Conservation (phyloP, 2,888 invertebrate genomes). For the Caradrina clavipalpis region DNA sequence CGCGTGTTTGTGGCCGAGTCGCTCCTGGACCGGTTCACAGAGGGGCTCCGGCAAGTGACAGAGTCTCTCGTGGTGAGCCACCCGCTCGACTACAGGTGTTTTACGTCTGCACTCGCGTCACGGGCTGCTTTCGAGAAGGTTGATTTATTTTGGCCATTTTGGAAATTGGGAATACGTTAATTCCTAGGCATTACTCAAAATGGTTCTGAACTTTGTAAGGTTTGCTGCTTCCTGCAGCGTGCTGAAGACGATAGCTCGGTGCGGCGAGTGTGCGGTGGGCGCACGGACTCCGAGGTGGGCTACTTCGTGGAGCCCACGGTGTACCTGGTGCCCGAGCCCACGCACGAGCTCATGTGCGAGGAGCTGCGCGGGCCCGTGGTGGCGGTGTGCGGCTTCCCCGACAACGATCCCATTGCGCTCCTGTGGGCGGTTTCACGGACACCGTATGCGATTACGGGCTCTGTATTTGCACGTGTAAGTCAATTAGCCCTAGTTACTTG, state of each 20-base stretch:
- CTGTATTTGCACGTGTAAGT: constrained; percentile 92
- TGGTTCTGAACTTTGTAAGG: constrained; percentile 5
- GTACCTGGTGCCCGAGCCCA: constrained; percentile 94
- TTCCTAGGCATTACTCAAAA: neutral
- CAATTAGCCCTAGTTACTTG: constrained; percentile 80
- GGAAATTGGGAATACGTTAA: neutral
- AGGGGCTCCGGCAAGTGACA: constrained; percentile 87
- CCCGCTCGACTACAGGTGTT: constrained; percentile 93
- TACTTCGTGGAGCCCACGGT: constrained; percentile 98
- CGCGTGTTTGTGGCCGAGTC: constrained; percentile 97
- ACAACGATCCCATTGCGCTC: constrained; percentile 90
- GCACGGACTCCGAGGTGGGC: constrained; percentile 94
- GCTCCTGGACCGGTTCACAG: constrained; percentile 91
- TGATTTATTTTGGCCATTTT: neutral
- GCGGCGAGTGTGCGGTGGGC: constrained; percentile 94
- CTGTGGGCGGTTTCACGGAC: constrained; percentile 93
- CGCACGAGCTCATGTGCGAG: constrained; percentile 95
- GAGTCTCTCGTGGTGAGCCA: constrained; percentile 95
- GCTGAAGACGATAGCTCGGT: constrained; percentile 30
- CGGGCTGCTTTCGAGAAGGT: constrained; percentile 92
- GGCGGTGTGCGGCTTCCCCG: constrained; percentile 95
- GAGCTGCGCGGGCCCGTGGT: constrained; percentile 98
- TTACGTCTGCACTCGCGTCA: constrained; percentile 97
- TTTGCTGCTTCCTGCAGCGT: constrained; percentile 39
- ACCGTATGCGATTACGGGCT: constrained; percentile 94